Conservation (phyloP, 1,140 invertebrate species). For the Stegodyphus dumicola region DNA sequence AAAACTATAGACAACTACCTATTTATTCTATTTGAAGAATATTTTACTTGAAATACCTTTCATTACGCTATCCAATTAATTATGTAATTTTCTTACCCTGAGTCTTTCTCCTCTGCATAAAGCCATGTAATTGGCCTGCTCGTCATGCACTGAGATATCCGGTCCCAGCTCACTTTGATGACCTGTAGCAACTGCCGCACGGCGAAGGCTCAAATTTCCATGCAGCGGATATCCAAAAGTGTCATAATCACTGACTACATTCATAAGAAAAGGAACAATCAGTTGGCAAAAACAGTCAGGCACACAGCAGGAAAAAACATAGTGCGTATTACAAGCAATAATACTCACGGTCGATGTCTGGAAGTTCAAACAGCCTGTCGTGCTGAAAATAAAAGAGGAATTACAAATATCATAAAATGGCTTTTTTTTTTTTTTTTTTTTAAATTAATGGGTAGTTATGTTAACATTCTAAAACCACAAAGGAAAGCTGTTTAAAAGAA, state of each 20-base stretch:
- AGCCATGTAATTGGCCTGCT: slow-evolving; percentile 70
- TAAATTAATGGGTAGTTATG: too few relatives aligned
- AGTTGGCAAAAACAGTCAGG: too few relatives aligned
- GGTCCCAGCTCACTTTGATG: background rate
- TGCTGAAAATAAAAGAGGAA: slow-evolving; percentile 14
- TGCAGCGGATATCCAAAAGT: slow-evolving; percentile 44
- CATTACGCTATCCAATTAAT: background rate
- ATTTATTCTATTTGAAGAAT: too few relatives aligned
- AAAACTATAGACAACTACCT: too few relatives aligned
- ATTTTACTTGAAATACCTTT: too few relatives aligned
- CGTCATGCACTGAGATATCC: slow-evolving; percentile 58
- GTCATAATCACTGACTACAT: slow-evolving; percentile 41
- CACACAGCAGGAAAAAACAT: too few relatives aligned
- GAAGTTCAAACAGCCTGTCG: slow-evolving; percentile 32
- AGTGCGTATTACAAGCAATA: too few relatives aligned
- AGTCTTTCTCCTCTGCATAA: slow-evolving; percentile 72
- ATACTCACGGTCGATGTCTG: slow-evolving; percentile 35
- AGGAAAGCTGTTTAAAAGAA: too few relatives aligned
- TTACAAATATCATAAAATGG: too few relatives aligned
- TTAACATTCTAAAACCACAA: too few relatives aligned
- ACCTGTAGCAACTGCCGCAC: background rate
- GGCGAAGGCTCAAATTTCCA: background rate
- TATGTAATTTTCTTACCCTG: slow-evolving; percentile 64
- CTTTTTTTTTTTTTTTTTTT: too few relatives aligned
- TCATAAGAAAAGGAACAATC: background rate